Base-by-base conservation (phyloP, 2,113 vertebrate species). In the Bostrychus sinensis region DNA sequence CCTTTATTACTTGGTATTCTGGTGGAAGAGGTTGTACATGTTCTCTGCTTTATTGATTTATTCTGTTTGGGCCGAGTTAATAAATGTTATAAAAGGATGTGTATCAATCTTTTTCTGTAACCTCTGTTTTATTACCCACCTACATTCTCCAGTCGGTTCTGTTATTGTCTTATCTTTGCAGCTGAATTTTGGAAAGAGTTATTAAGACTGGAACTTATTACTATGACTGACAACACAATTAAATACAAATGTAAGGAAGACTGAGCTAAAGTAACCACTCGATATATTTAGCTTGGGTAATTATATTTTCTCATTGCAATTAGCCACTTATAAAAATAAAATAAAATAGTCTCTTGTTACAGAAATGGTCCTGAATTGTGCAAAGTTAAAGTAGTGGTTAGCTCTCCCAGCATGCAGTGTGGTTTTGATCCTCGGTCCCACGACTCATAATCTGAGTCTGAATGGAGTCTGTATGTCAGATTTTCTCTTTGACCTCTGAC, bases 1-100 rank as follows among this genome's bases (percentile, higher is more conserved):
- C 26, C 64, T 66, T 56, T 34, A 66, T 78, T 50, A 58, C 61
- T 69, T 72, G 73, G 46, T 69, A 36, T 50, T 65, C 42, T 30
- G 38, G 32, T 6, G 12, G 45, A 28, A 63, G 26, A 53, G 42
- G 54, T 55, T 7, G 7, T 48, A 17, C 26, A 39, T 45, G 22
- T 13, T 57, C 46, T 14, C 41, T 46, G 10, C 9, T 50, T 57
- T 70, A 63, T 66, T 58, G 64, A 75, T 73, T 65, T 12, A 20
- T 39, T 3, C 11, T 17, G 26, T 56, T 71, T 77, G 61, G 25
- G 50, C 10, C 17, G 13, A 54, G 58, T 56, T 57, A 37, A 56
- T 45, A 69, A 66, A 62, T 8, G 20, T 37, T 41, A 37, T 19
- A 59, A 59, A 71, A 6, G 1, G 3, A 71, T 71, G 26, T 20